Percentiles rank a stretch among this genome's conserved stretches.
phyloP scores from a whole-genome alignment of 2,113 vertebrate species.

The Gymnarchus niloticus region DNA sequence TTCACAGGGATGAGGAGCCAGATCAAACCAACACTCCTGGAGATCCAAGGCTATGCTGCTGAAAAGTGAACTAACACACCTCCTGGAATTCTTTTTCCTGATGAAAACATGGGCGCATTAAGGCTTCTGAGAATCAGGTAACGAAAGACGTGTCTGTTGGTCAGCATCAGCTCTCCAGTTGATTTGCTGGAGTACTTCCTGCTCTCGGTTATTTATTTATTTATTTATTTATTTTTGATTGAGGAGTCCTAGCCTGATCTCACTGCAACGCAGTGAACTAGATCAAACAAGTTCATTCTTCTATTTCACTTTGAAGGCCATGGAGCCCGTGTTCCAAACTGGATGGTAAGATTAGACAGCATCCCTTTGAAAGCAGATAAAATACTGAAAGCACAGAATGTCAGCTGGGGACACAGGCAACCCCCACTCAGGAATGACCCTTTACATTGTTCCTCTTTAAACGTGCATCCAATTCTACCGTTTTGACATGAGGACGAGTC shows the following conservation, averaged over 20 bases:
- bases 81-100: background rate
- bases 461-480: background rate
- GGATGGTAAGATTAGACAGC: slow-evolving; percentile 33
- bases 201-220: background rate
- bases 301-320: slow-evolving; percentile 28
- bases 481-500: background rate
- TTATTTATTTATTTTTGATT: background rate
- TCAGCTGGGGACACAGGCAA: background rate
- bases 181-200: background rate
- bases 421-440: background rate
- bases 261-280: slow-evolving; percentile 16
- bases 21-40: background rate
- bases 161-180: background rate
- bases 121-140: too few species aligned
- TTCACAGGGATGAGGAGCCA: background rate
- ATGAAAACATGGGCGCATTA: background rate
- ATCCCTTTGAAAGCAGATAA: slow-evolving; percentile 36
- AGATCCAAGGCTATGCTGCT: background rate
- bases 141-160: background rate
- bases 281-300: slow-evolving; percentile 35
- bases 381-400: slow-evolving; percentile 23
- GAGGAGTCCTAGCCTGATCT: slow-evolving; percentile 8
- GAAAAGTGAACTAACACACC: background rate
- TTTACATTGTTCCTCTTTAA: background rate
- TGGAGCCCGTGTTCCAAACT: slow-evolving; percentile 26